These are phyloP conservation scores for Odocoileus hemionus DNA, from an alignment of 2,113 vertebrate genomes.

Conservation along the genomic window DNA sequence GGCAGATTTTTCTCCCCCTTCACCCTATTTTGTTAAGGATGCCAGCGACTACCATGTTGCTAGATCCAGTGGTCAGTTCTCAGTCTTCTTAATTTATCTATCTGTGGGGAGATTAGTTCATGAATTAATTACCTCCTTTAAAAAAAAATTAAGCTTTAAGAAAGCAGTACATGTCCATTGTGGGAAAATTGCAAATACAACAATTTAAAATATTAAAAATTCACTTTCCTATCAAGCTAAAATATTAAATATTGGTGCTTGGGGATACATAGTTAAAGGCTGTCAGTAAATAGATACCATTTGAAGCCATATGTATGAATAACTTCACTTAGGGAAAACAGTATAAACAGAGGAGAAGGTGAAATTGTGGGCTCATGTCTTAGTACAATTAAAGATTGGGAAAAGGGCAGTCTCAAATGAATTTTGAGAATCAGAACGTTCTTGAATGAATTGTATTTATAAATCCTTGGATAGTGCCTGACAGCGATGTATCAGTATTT, in stretches of 20 bases:
- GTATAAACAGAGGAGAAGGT: background rate
- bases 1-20: background rate
- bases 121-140: background rate
- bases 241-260: background rate
- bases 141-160: background rate
- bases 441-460: background rate
- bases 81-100: background rate
- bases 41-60: background rate
- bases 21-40: background rate
- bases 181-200: background rate
- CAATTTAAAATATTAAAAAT: slow-evolving; percentile 11
- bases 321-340: background rate
- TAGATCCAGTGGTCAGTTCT: background rate
- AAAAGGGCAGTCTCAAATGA: background rate
- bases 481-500: background rate
- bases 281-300: background rate
- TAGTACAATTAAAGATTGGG: background rate
- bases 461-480: background rate
- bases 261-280: background rate
- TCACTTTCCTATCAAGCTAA: background rate
- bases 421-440: background rate
- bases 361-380: background rate
- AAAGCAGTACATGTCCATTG: background rate
- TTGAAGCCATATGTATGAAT: background rate
- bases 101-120: background rate